These are phyloP conservation scores for Cyprinella venusta DNA, from an alignment of 2,797 vertebrate genomes.

Conservation along the genomic window DNA sequence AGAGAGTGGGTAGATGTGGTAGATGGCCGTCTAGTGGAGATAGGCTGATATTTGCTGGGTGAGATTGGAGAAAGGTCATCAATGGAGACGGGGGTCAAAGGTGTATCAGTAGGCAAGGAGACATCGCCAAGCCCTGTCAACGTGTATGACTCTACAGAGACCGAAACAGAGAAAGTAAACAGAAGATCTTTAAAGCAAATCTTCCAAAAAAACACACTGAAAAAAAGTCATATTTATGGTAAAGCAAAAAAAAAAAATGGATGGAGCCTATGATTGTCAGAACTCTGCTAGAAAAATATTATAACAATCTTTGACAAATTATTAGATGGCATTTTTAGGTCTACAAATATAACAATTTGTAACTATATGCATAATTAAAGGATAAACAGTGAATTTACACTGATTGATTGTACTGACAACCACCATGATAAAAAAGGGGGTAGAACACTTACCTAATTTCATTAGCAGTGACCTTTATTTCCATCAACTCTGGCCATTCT, in stretches of 20 bases:
- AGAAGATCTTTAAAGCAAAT: background rate
- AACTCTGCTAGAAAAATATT: background rate
- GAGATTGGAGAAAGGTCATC: slow-evolving; percentile 24
- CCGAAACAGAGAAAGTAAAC: background rate
- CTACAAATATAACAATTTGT: background rate
- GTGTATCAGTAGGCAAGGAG: slow-evolving; percentile 78
- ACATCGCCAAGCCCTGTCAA: slow-evolving; percentile 78
- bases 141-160: slow-evolving; percentile 80
- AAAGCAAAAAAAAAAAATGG: background rate
- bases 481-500: background rate
- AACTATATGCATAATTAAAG: background rate
- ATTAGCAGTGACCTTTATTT: background rate
- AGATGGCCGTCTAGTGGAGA: slow-evolving; percentile 73
- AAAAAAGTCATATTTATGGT: background rate
- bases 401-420: background rate
- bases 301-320: background rate
- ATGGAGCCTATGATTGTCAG: background rate
- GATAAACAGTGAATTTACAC: background rate
- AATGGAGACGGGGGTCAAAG: slow-evolving; percentile 67
- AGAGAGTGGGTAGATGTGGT: slow-evolving; percentile 76
- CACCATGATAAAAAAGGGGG: background rate
- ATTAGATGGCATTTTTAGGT: background rate
- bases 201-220: background rate
- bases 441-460: background rate
- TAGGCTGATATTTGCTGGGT: background rate